Conservation (phyloP, 2,888 invertebrate species). For the Netelia virgata region DNA sequence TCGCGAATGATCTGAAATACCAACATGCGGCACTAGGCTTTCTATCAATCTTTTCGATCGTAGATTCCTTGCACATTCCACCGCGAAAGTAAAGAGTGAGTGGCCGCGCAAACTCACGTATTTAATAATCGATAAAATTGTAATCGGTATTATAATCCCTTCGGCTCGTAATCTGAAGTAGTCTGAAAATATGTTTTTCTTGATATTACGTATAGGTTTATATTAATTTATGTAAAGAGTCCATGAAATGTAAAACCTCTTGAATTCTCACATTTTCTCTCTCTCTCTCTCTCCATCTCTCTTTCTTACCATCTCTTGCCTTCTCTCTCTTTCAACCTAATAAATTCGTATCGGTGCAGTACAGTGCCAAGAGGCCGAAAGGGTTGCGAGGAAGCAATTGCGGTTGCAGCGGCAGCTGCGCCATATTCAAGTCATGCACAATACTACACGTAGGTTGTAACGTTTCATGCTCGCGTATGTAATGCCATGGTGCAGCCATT, state of each 20-base stretch:
- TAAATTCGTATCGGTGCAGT: background rate
- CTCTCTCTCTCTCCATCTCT: background rate
- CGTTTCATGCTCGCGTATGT: slow-evolving; percentile 20
- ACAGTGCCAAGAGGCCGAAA: slow-evolving; percentile 21
- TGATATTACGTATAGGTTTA: background rate
- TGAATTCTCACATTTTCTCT: slow-evolving; percentile 19
- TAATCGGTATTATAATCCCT: slow-evolving; percentile 50
- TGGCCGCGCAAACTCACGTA: slow-evolving; percentile 18
- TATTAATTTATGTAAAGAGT: background rate
- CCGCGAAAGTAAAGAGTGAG: background rate
- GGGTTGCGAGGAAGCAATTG: slow-evolving; percentile 17
- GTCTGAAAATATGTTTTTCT: slow-evolving; percentile 2
- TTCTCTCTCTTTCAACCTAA: background rate
- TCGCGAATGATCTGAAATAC: slow-evolving; percentile 2
- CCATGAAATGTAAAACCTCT: slow-evolving; percentile 27
- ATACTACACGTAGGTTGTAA: slow-evolving; percentile 30
- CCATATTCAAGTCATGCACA: slow-evolving; percentile 2
- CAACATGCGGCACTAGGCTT: background rate
- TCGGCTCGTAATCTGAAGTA: slow-evolving; percentile 43
- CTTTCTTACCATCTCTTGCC: background rate
- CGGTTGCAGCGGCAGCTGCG: slow-evolving; percentile 17
- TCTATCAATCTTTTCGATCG: background rate
- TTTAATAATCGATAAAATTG: slow-evolving; percentile 57
- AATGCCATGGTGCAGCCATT: slow-evolving; percentile 18
- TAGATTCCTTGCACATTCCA: background rate